Base-by-base conservation (phyloP, 2,888 invertebrate genomes). In the Lacanobia wlatinum region DNA sequence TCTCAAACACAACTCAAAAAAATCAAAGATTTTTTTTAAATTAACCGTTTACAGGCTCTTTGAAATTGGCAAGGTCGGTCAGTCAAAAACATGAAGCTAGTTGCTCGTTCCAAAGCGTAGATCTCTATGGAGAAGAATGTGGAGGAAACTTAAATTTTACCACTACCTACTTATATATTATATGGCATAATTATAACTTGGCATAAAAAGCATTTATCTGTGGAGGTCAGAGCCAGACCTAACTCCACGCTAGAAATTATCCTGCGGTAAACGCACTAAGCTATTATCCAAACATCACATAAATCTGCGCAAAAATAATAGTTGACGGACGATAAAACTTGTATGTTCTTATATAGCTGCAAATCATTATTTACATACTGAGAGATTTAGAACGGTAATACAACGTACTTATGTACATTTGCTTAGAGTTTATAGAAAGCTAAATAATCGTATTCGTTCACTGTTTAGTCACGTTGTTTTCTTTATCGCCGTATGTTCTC, bases 311-410 rank as follows among this genome's bases (percentile, higher is more conserved):
- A 43, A 48, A 62, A 64, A 52, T 64, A 7, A 50, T 53, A 70
- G 59, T 55, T 53, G 48, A 60, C 12, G 2, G 23, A 60, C 46
- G 78, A 63, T 70, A 63, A 56, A 43, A 58, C 18, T 53, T 40
- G 40, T 70, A 40, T 61, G 48, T 18, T 46, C 10, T 59, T 71
- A n/a, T n/a, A n/a, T n/a, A 40, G 23, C 61, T 72, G 65, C 58
- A 59, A 63, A 76, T 69, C 50, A 73, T 56, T 73, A 63, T 80
- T 69, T 66, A 77, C 64, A 59, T 70, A 67, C 34, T 64, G 46
- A 23, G 58, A 70, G 73, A 77, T 81, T 73, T 43, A 55, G 28
- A 53, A 52, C 21, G 58, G 58, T 59, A 56, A 52, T 62, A 56
- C 28, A 21, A 52, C 59, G 23, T 48, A 23, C 46, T n/a, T 53